phyloP scores from a whole-genome alignment of 2,113 vertebrate species.

The Thinocorus orbignyianus region DNA sequence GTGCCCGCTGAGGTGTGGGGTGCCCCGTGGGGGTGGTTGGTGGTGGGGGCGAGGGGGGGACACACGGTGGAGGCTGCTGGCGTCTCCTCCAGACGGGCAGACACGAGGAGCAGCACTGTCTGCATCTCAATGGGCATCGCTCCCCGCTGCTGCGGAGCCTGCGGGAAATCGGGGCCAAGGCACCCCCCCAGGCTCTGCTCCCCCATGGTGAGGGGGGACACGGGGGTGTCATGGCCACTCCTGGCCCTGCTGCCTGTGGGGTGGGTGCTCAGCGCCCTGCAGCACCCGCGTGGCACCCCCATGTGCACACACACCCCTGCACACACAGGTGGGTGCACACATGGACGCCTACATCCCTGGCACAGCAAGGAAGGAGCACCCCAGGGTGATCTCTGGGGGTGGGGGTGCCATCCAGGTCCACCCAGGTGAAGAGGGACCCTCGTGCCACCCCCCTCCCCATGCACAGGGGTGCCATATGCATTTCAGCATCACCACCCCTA shows the following conservation, averaged over 20 bases:
- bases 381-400: rapidly evolving
- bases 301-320: rapidly evolving
- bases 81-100: neutral
- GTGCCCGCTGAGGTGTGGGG: neutral
- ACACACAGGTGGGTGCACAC: too few relatives aligned
- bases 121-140: constrained; percentile 33
- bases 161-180: neutral
- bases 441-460: rapidly evolving
- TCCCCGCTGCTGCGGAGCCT: neutral
- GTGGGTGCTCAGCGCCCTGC: neutral
- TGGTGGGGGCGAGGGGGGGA: neutral
- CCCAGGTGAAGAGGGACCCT: neutral
- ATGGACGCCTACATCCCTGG: rapidly evolving
- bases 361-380: neutral
- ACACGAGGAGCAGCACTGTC: neutral
- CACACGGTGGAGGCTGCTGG: neutral
- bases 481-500: neutral
- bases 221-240: neutral
- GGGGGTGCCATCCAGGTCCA: neutral
- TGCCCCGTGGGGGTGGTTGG: neutral
- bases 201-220: rapidly evolving
- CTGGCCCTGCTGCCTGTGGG: rapidly evolving
- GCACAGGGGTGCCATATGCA: rapidly evolving
- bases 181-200: neutral
- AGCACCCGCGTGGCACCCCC: neutral